Evolutionary conservation across 2,113 vertebrate genomes (phyloP), one percentile per base, ranked within the genome.

Genomic region (Percopsis transmontana): DNA sequence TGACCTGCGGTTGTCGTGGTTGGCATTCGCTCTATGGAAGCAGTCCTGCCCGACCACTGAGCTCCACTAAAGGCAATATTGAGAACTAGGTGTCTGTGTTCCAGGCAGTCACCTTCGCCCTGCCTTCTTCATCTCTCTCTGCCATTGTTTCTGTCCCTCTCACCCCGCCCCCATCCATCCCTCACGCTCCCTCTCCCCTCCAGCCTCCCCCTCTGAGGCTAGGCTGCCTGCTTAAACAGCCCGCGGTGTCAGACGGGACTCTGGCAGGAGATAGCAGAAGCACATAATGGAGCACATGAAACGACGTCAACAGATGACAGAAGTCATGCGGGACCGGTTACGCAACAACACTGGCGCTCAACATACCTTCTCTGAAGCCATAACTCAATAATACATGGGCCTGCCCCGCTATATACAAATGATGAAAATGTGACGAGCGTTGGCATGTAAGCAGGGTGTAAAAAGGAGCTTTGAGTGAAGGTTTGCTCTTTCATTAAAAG

Each of bases 241-340:
- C 23, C 58, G 39, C 12, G 7, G 18, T 20, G 19, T 68, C 63
- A 55, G 59, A 38, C 41, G 16, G 61, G n/a, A n/a, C n/a, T n/a
- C n/a, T 13, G n/a, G 18, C 21, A 66, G 6, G 2, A 18, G 38
- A 40, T 42, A 10, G 0, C 24, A 21, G 67, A 62, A 58, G 59
- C 53, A 52, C 12, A 69, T 66, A 15, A 68, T 47, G 44, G 44
- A 68, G 60, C 66, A 78, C 52, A 71, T 65, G 72, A 78, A 40
- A 70, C 68, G 66, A 59, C 72, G 78, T 83, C 78, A 82, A 78
- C 57, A 76, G 70, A 81, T 53, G 44, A 76, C 27, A 33, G 27
- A 33, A 7, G 27, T 7, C n/a, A n/a, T n/a, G n/a, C n/a, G n/a
- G 5, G 27, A 33, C 27, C 27, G 5, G n/a, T 33, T 33, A 33